Base-by-base conservation (phyloP, 2,888 invertebrate genomes). In the Steromphala cineraria region DNA sequence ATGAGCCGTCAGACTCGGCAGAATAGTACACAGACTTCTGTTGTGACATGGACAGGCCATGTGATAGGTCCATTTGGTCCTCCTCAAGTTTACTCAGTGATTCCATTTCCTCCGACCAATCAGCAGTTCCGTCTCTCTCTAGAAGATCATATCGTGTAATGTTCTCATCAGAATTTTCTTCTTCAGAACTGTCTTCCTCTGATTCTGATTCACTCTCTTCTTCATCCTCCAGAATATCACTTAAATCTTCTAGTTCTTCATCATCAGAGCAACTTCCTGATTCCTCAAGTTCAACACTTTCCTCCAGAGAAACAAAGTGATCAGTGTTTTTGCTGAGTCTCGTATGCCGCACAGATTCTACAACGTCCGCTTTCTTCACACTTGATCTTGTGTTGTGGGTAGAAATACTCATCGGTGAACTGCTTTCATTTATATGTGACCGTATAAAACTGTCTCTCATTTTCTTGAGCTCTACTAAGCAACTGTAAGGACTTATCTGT, bases 401-500 rank as follows among this genome's bases (percentile, higher is more conserved):
- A 10, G 24, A 28, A 15, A 28, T 62, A 3, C 0, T 62, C 28
- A 62, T 19, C 53, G 53, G 15, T 24, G 31, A 36, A 55, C 21
- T 3, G 53, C 76, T 19, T n/a, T 53, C 28, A 36, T 53, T 15
- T n/a, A 79, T 28, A n/a, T 46, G 31, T 36, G 52, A 21, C 5
- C 17, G 46, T 36, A 83, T 55, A 17, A 86, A 81, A 78, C 85
- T 87, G 21, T 86, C 82, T 56, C 78, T 55, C 40, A 87, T 78
- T 77, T 80, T 85, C 31, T 84, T 55, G 0, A 88, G 67, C 40
- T 83, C 81, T 31, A 84, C 83, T 46, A 81, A 80, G 24, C 82
- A 78, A 31, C 46, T 62, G 46, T 31, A 21, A 36, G 80, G 77
- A 21, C 53, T 53, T 28, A 62, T 62, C 5, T 62, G 62, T 62